Conservation (phyloP, 1,140 invertebrate species). For the Magallana angulata region DNA sequence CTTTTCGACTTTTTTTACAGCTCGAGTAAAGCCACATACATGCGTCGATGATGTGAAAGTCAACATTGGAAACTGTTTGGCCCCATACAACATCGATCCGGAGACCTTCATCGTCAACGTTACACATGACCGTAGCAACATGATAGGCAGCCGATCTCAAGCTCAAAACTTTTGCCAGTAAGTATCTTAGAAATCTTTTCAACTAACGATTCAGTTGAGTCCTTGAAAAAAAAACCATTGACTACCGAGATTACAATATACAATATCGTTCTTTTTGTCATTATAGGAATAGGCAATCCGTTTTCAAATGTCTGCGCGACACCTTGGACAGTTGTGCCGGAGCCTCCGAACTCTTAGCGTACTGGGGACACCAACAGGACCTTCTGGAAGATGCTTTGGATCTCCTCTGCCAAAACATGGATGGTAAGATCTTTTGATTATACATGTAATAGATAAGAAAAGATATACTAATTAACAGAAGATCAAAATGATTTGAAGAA, state of each 20-base stretch:
- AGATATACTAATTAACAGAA: too few relatives aligned
- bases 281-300: slow-evolving; percentile 44
- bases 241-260: too few relatives aligned
- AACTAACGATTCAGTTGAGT: too few relatives aligned
- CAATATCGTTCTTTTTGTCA: not conserved
- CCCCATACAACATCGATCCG: slow-evolving; percentile 53
- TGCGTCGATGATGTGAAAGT: slow-evolving; percentile 43
- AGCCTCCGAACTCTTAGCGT: slow-evolving; percentile 42
- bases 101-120: slow-evolving; percentile 56
- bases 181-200: not conserved
- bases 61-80: slow-evolving; percentile 44
- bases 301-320: slow-evolving; percentile 47
- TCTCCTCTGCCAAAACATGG: slow-evolving; percentile 50
- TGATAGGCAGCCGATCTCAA: slow-evolving; percentile 40
- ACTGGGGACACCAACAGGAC: slow-evolving; percentile 57
- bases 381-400: slow-evolving; percentile 43
- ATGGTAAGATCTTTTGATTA: slow-evolving; percentile 40
- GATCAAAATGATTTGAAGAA: too few relatives aligned
- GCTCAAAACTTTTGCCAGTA: slow-evolving; percentile 56
- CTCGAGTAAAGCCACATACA: slow-evolving; percentile 45
- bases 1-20: slow-evolving; percentile 40
- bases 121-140: slow-evolving; percentile 54
- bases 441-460: not conserved
- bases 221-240: not conserved
- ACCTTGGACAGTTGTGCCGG: slow-evolving; percentile 47